Evolutionary conservation across 1,140 invertebrate genomes (phyloP).

Genomic region (Procambarus clarkii): DNA sequence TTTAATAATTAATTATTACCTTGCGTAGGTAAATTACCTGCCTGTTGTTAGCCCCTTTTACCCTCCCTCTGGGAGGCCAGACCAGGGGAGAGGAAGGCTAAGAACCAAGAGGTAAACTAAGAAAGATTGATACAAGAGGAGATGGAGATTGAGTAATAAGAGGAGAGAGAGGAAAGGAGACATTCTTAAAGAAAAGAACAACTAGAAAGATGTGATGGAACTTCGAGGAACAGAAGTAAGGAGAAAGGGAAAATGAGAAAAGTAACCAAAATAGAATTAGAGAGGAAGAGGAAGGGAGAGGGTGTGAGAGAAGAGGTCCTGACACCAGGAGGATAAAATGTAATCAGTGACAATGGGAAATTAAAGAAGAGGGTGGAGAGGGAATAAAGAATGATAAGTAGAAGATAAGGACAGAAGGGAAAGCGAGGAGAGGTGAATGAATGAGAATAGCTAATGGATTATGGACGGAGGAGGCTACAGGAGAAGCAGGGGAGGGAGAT

Average conservation of each 20-base stretch:
- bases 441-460: too few relatives aligned
- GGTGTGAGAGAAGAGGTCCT: not conserved
- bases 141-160: not conserved
- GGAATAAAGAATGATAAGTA: too few relatives aligned
- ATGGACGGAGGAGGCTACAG: too few relatives aligned
- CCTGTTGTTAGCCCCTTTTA: constrained; percentile 4
- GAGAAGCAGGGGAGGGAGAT: too few relatives aligned
- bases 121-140: not conserved
- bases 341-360: not conserved
- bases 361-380: not conserved
- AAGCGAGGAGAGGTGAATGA: too few relatives aligned
- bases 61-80: not conserved
- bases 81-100: not conserved
- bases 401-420: too few relatives aligned
- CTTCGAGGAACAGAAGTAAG: too few relatives aligned
- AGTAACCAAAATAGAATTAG: not conserved
- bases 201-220: too few relatives aligned
- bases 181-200: too few relatives aligned
- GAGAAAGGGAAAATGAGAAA: not conserved
- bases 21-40: constrained; percentile 62
- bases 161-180: not conserved
- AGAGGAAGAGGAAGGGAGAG: not conserved
- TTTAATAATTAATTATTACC: constrained; percentile 58
- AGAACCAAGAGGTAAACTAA: not conserved
- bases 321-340: not conserved